Evolutionary conservation across 2,888 invertebrate genomes (phyloP).

Genomic region (Mythimna loreyi): DNA sequence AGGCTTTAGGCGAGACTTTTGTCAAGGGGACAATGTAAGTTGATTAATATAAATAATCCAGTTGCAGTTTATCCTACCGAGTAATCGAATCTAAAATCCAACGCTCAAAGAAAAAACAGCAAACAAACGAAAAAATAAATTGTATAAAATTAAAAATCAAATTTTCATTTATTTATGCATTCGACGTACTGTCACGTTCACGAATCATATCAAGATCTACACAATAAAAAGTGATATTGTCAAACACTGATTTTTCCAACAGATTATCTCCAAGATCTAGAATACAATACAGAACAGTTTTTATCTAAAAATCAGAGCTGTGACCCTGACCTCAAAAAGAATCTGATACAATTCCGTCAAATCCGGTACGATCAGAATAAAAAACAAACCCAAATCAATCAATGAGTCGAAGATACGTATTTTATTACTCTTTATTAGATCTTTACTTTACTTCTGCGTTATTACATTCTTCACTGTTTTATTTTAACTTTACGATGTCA

Average conservation of each 20-base stretch:
- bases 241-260: neutral
- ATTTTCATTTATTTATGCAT: too few species aligned
- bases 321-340: slow-evolving; percentile 15
- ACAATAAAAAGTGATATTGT: neutral
- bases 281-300: slow-evolving; percentile 1
- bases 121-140: neutral
- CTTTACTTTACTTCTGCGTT: slow-evolving; percentile 36
- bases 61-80: neutral
- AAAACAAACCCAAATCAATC: slow-evolving; percentile 62
- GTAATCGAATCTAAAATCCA: neutral
- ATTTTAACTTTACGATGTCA: slow-evolving; percentile 52
- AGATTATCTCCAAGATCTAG: neutral
- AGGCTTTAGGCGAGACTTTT: too few species aligned
- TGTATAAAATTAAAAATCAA: neutral
- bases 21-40: too few species aligned
- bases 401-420: slow-evolving; percentile 45
- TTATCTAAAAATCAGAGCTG: neutral
- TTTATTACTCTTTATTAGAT: slow-evolving; percentile 53
- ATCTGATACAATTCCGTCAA: slow-evolving; percentile 40
- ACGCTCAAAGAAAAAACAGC: too few species aligned
- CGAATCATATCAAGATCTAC: too few species aligned
- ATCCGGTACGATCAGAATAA: slow-evolving; percentile 53
- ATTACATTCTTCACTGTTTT: slow-evolving; percentile 52
- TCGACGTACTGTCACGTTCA: too few species aligned
- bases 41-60: too few species aligned